A percentile compares a stretch with the other conserved stretches of the same genome.
Evolutionary conservation across 2,797 vertebrate genomes (phyloP).

Genomic region (Poliocrania exsul): DNA sequence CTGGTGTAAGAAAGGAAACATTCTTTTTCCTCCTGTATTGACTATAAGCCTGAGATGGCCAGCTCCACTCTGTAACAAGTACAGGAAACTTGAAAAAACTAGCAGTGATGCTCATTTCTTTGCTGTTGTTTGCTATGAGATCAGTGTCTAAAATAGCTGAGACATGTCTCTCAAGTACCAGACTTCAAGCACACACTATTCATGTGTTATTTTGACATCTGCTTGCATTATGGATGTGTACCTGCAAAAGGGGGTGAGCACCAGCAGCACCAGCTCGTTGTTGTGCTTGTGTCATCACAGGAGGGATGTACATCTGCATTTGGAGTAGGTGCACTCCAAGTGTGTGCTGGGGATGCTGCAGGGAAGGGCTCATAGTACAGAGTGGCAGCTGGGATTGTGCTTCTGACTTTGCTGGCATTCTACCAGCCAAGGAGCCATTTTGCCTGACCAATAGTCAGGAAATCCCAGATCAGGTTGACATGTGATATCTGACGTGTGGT

Average conservation of each 20-base stretch:
- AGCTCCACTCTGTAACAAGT: neutral
- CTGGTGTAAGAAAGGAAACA: neutral
- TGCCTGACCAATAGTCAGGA: neutral
- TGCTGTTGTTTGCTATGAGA: neutral
- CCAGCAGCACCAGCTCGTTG: neutral
- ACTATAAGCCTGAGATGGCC: neutral
- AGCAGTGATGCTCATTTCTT: neutral
- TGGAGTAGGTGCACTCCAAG: neutral
- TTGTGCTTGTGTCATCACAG: neutral
- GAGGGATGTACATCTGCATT: neutral
- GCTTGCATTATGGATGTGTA: fast-evolving
- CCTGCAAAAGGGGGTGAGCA: neutral
- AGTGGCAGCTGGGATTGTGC: neutral
- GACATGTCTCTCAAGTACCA: neutral
- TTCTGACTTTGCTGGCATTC: neutral
- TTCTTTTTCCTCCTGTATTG: neutral
- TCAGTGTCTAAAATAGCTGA: neutral
- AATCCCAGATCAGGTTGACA: neutral
- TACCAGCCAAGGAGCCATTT: neutral
- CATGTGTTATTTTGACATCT: neutral
- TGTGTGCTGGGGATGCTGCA: fast-evolving
- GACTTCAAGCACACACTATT: neutral
- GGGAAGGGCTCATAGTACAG: neutral
- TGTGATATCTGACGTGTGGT: neutral
- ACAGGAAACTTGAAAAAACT: neutral